Evolutionary conservation across 2,113 vertebrate species (phyloP).

Genomic region (Passer domesticus): DNA sequence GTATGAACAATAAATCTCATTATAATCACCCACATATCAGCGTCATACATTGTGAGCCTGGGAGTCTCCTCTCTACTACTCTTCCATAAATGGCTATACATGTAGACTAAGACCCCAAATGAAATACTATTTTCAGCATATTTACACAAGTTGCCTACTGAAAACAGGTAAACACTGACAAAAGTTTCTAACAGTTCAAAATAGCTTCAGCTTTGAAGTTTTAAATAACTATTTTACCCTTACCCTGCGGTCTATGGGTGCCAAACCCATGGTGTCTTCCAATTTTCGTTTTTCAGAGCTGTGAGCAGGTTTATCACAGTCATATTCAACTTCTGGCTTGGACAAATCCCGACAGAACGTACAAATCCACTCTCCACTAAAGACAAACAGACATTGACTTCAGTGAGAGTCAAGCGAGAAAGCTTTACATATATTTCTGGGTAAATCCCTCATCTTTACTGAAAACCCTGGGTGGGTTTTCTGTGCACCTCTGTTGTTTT

Average conservation of each 20-base stretch:
- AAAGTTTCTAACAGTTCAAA: background rate
- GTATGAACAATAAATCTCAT: background rate
- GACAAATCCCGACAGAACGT: conserved; percentile 82
- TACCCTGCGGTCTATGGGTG: conserved; percentile 79
- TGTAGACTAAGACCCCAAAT: background rate
- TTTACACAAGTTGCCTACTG: background rate
- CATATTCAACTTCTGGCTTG: conserved; percentile 83
- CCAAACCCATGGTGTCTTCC: conserved; percentile 63
- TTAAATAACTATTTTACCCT: conserved; percentile 1
- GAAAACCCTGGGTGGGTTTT: background rate
- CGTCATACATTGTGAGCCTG: accelerated
- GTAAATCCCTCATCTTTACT: background rate
- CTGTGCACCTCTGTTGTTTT: background rate
- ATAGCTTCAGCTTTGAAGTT: background rate
- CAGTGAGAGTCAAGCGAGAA: background rate
- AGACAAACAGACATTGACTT: background rate
- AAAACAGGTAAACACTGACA: background rate
- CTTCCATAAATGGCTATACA: background rate
- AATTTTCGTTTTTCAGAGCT: conserved; percentile 73
- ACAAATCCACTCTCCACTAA: conserved; percentile 83
- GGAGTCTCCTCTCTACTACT: background rate
- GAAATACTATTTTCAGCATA: background rate
- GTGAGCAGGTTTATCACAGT: conserved; percentile 74
- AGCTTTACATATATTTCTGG: background rate
- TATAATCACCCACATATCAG: background rate